phyloP scores from a whole-genome alignment of 2,113 vertebrate genomes.

The Cromileptes altivelis region DNA sequence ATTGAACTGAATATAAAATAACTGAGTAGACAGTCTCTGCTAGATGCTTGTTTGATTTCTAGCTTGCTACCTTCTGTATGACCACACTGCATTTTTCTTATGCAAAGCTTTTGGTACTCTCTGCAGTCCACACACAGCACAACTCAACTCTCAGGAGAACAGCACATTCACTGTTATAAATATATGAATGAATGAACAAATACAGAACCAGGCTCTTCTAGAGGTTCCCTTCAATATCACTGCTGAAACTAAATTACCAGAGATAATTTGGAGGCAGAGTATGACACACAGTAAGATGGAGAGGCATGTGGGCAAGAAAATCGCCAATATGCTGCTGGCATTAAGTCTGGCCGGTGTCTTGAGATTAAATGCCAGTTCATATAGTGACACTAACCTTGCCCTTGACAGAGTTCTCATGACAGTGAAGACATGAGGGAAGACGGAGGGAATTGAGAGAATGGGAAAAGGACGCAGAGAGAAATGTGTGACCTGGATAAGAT shows the following conservation, averaged over 20 bases:
- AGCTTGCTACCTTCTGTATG: not conserved
- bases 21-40: not conserved
- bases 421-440: not conserved
- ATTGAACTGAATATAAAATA: not conserved
- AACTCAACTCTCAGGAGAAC: not conserved
- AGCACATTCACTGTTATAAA: not conserved
- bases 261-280: slow-evolving; percentile 8
- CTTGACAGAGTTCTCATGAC: not conserved
- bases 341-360: not conserved
- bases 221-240: not conserved
- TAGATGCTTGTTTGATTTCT: not conserved
- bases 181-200: slow-evolving; percentile 16
- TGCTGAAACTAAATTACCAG: slow-evolving; percentile 8
- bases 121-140: not conserved
- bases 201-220: not conserved
- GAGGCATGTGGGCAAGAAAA: not conserved
- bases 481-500: not conserved
- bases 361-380: slow-evolving; percentile 35
- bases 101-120: not conserved
- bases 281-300: not conserved
- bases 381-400: not conserved
- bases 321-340: not conserved
- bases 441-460: not conserved
- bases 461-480: not conserved
- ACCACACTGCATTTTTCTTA: not conserved